phyloP scores from a whole-genome alignment of 2,113 vertebrate genomes.

The Polyodon spathula region DNA sequence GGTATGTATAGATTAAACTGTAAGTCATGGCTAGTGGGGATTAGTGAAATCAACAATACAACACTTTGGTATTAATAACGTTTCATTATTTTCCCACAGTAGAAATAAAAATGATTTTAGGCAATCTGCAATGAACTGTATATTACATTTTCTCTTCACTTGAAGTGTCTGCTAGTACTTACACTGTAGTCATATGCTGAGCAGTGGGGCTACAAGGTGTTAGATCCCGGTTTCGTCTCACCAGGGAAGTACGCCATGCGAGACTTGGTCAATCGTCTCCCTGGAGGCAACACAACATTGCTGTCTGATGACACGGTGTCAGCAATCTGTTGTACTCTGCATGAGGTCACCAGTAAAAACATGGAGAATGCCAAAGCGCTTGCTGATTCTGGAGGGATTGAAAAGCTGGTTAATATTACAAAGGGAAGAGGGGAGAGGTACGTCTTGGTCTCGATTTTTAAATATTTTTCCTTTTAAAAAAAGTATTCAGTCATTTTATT shows the following conservation, averaged over 20 bases:
- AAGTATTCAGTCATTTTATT: too few relatives aligned
- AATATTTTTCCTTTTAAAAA: too few relatives aligned
- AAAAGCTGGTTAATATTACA: conserved; percentile 95
- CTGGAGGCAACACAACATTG: conserved; percentile 70
- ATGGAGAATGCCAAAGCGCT: conserved; percentile 98
- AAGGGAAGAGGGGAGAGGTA: conserved; percentile 90
- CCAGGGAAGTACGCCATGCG: conserved; percentile 94
- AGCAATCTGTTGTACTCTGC: conserved; percentile 89
- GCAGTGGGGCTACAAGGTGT: too few relatives aligned
- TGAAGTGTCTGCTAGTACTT: too few relatives aligned
- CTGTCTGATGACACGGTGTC: conserved; percentile 88
- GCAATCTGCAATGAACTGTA: too few relatives aligned
- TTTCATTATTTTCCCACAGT: too few relatives aligned
- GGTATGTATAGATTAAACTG: conserved; percentile 50
- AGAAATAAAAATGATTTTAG: too few relatives aligned
- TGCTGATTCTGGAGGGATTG: conserved; percentile 87
- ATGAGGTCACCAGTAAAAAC: conserved; percentile 96
- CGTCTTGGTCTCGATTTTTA: conserved; percentile 34
- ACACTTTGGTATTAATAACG: too few relatives aligned
- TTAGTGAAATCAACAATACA: too few relatives aligned
- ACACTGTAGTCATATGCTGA: too few relatives aligned
- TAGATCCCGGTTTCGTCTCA: too few relatives aligned
- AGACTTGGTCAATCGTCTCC: conserved; percentile 91
- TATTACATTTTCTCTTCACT: too few relatives aligned
- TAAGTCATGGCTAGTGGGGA: neutral